These are phyloP conservation scores for Enteromius mattozi DNA, from an alignment of 2,797 vertebrate genomes.

Conservation along the genomic window DNA sequence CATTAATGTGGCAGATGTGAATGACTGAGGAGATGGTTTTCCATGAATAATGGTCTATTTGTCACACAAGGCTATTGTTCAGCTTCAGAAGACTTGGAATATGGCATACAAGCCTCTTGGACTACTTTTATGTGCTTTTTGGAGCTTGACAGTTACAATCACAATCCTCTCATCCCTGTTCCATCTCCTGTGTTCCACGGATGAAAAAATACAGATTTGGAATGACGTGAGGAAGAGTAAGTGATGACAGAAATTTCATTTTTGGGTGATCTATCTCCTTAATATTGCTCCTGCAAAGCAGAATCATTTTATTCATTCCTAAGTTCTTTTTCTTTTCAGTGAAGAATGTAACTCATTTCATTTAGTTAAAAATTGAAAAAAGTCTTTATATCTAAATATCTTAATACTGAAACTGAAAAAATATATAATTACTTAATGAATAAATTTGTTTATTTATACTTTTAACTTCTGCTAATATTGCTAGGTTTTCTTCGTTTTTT, in stretches of 20 bases:
- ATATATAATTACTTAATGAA: neutral
- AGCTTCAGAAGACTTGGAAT: slow-evolving; percentile 17
- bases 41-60: slow-evolving; percentile 21
- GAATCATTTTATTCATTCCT: neutral
- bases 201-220: slow-evolving; percentile 21
- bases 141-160: slow-evolving; percentile 37
- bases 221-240: slow-evolving; percentile 2
- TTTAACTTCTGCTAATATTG: neutral
- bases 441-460: neutral
- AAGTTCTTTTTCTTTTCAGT: neutral
- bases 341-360: neutral
- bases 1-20: slow-evolving; percentile 28
- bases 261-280: slow-evolving; percentile 21
- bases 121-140: slow-evolving; percentile 41
- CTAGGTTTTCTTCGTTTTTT: neutral
- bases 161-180: slow-evolving; percentile 17
- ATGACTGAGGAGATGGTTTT: slow-evolving; percentile 2
- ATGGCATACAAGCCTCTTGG: neutral
- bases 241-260: slow-evolving; percentile 10
- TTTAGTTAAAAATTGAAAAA: neutral
- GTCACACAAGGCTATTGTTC: slow-evolving; percentile 17
- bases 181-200: slow-evolving; percentile 1
- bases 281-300: neutral
- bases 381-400: neutral
- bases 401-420: neutral